Evolutionary conservation across 2,888 invertebrate species (phyloP).

Genomic region (Drosophila sordidapex): DNA sequence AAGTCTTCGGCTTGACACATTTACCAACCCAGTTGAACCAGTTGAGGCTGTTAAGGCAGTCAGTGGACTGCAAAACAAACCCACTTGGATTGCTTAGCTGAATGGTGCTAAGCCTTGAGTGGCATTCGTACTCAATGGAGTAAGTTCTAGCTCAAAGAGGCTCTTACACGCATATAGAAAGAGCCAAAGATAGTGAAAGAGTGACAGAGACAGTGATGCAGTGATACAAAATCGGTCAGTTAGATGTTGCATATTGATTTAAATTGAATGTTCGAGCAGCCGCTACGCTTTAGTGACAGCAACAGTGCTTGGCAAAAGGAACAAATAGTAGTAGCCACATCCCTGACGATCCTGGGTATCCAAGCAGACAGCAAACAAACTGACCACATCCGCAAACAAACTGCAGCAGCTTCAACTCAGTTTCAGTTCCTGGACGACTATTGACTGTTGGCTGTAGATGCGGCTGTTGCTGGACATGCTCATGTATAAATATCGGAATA

Average conservation of each 20-base stretch:
- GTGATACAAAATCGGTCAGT: slow-evolving; percentile 10
- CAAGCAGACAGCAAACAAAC: slow-evolving; percentile 64
- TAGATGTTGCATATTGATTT: slow-evolving; percentile 61
- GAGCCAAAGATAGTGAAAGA: not conserved
- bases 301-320: slow-evolving; percentile 26
- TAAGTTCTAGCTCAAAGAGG: slow-evolving; percentile 41
- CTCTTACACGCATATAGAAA: not conserved
- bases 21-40: slow-evolving; percentile 26
- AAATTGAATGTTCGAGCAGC: slow-evolving; percentile 64
- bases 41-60: slow-evolving; percentile 15
- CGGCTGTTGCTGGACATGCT: slow-evolving; percentile 53
- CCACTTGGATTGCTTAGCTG: slow-evolving; percentile 51
- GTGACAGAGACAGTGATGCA: slow-evolving; percentile 5
- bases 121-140: slow-evolving; percentile 59
- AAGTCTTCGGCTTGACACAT: slow-evolving; percentile 25
- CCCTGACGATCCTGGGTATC: slow-evolving; percentile 34
- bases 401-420: slow-evolving; percentile 31
- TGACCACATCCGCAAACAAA: slow-evolving; percentile 76
- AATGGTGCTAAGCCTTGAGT: slow-evolving; percentile 66
- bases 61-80: slow-evolving; percentile 66
- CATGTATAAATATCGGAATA: slow-evolving; percentile 77
- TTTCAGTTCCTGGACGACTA: slow-evolving; percentile 15
- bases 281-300: slow-evolving; percentile 22
- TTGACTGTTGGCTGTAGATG: slow-evolving; percentile 28
- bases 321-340: slow-evolving; percentile 30